Evolutionary conservation across 1,140 invertebrate genomes (phyloP), one percentile per base, ranked within the genome.

Genomic region (Hylaeus volcanicus): DNA sequence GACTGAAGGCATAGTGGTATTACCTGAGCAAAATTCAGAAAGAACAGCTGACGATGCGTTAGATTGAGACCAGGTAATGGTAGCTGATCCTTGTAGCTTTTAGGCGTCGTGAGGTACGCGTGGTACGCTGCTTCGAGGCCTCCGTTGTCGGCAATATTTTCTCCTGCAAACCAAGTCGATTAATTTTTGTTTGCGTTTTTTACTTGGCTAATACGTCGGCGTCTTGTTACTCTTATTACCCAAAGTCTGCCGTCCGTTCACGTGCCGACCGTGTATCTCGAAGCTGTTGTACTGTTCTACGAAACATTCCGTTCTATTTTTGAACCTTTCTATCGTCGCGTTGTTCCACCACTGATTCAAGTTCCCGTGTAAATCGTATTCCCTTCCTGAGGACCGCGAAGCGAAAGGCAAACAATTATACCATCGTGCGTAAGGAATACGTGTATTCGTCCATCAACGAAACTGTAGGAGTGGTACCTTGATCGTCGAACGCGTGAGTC

Each of bases 301-400:
- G 74, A 99, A 96, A 90, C 99, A 99, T 86, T 98, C 95, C 0
- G 98, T 96, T 83, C 97, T 95, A 64, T 96, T 94, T 88, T 98
- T 98, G 90, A 99, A 99, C 43, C 95, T 96, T 0, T 96, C 95
- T 74, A 98, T 98, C 0, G 98, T 99, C 11, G 96, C 96, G 86
- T 99, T 97, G 81, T 99, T 97, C 99, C 99, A 99, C 99, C 99
- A 99, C 79, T 98, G 97, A 90, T 98, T 96, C 74, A 99, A 93
- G 92, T 99, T 99, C 0, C 99, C 99, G 85, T 97, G 94, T 89
- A 92, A 84, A 86, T 93, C 93, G 61, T 93, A 93, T 79, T 93
- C 91, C 70, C 97, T 92, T 55, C 96, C 96, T 96, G 63, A 55
- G 11, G 76, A 68, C 1, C 43, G 58, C 1, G 14, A 43, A 60